These are phyloP conservation scores for Eucera pruinosa DNA, from an alignment of 2,888 invertebrate species.

Conservation along the genomic window DNA sequence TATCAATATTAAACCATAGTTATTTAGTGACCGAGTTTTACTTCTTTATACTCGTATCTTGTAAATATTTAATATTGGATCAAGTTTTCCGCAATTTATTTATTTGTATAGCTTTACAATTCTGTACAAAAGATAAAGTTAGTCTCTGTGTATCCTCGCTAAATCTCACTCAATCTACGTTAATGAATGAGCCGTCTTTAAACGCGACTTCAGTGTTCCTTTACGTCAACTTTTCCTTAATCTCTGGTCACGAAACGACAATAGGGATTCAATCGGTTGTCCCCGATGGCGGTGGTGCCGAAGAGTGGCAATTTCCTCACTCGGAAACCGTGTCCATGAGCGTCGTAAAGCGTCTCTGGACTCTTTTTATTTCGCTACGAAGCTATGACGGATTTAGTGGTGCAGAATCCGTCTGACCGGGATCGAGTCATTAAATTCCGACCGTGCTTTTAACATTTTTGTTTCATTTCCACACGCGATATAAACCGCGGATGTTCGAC, in stretches of 20 bases:
- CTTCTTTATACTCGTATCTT: no score
- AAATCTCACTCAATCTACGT: no score
- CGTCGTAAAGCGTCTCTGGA: constrained; percentile 31
- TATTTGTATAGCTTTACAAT: no score
- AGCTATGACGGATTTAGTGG: constrained; percentile 54
- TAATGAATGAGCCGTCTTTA: background rate
- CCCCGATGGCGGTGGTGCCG: background rate
- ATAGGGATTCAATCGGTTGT: constrained; percentile 39
- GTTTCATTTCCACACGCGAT: no score
- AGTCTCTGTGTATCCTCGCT: no score
- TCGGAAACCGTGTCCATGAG: constrained; percentile 2
- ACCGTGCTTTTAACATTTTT: no score
- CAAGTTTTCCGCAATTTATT: no score
- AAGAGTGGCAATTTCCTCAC: constrained; percentile 29
- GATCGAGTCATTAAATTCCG: no score
- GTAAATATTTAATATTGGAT: no score
- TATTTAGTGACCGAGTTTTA: no score
- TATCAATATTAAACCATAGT: no score
- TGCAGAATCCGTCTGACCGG: constrained; percentile 19
- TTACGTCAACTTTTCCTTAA: background rate
- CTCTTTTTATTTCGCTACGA: constrained; percentile 27
- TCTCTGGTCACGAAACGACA: constrained; percentile 15
- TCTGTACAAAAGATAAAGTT: no score
- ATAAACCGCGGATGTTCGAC: constrained; percentile 14
- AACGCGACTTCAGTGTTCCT: background rate